phyloP scores from a whole-genome alignment of 1,140 invertebrate genomes.

The Ceratina japonica region DNA sequence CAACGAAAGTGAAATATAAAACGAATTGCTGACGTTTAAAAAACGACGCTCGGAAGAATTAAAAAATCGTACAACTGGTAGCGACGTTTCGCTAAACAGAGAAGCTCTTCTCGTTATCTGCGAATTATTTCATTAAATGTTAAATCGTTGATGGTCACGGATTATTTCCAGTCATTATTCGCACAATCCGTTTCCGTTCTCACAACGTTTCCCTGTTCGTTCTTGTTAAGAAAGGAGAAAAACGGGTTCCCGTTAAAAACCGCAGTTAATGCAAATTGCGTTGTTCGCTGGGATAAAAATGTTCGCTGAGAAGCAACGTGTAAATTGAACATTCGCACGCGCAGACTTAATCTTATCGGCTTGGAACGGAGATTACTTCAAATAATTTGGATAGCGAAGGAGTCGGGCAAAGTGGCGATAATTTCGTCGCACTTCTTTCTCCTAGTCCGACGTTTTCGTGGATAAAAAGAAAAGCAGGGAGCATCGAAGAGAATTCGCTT shows the following conservation, averaged over 20 bases:
- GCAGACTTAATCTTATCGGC: constrained; percentile 17
- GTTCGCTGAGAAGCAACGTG: background rate
- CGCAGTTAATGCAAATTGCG: background rate
- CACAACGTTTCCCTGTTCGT: constrained; percentile 44
- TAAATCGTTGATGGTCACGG: constrained; percentile 41
- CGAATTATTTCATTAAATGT: constrained; percentile 3
- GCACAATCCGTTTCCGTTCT: constrained; percentile 65
- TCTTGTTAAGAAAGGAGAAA: constrained; percentile 1
- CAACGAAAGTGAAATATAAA: background rate
- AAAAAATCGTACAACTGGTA: too few relatives aligned
- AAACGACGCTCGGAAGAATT: background rate
- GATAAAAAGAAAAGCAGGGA: background rate
- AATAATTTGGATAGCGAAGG: background rate
- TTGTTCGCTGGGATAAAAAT: background rate
- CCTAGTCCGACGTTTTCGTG: too few relatives aligned
- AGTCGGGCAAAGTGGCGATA: background rate
- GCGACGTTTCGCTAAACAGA: background rate
- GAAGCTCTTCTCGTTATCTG: constrained; percentile 5
- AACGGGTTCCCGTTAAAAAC: constrained; percentile 25
- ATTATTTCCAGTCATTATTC: constrained; percentile 47
- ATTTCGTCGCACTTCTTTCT: background rate
- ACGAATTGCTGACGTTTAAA: background rate
- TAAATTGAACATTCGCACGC: background rate
- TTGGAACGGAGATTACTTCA: background rate
- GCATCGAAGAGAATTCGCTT: background rate